Percentiles rank a stretch among this genome's conserved stretches.
phyloP scores from a whole-genome alignment of 2,113 vertebrate genomes.

The Cynocephalus volans region DNA sequence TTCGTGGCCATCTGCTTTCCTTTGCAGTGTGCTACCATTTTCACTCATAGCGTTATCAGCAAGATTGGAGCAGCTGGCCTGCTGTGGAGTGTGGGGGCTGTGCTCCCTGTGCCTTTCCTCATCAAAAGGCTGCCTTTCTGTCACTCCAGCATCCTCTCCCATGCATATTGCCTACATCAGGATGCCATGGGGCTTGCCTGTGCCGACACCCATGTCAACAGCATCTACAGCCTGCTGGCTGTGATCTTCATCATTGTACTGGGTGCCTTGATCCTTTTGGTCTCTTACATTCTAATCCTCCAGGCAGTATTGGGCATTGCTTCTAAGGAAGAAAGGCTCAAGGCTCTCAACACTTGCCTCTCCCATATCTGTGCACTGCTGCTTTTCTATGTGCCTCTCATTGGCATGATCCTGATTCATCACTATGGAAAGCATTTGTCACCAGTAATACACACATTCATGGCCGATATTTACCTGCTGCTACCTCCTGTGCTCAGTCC shows the following conservation, averaged over 20 bases:
- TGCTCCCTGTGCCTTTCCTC: slow-evolving; percentile 24
- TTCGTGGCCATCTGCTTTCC: slow-evolving; percentile 58
- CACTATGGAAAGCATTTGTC: slow-evolving; percentile 16
- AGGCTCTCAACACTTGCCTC: slow-evolving; percentile 16
- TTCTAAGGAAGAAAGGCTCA: background rate
- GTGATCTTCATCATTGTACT: slow-evolving; percentile 56
- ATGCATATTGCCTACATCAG: slow-evolving; percentile 79
- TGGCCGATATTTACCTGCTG: slow-evolving; percentile 62
- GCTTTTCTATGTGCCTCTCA: slow-evolving; percentile 40
- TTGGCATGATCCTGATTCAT: slow-evolving; percentile 43
- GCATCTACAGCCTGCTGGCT: rapidly evolving
- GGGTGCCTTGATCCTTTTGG: slow-evolving; percentile 42
- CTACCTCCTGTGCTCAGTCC: slow-evolving; percentile 64
- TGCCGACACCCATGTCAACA: slow-evolving; percentile 27
- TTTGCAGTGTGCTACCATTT: background rate
- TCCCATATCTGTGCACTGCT: slow-evolving; percentile 67
- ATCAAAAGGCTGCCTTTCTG: slow-evolving; percentile 63
- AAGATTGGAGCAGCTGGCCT: background rate
- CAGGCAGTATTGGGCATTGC: background rate
- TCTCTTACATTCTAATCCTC: slow-evolving; percentile 56
- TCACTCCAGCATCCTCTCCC: background rate
- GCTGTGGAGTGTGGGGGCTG: rapidly evolving
- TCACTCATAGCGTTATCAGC: background rate
- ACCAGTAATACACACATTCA: background rate
- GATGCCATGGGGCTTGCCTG: slow-evolving; percentile 70